Evolutionary conservation across 2,113 vertebrate genomes (phyloP), one percentile per base, ranked within the genome.

Genomic region (Crotalus horridus): DNA sequence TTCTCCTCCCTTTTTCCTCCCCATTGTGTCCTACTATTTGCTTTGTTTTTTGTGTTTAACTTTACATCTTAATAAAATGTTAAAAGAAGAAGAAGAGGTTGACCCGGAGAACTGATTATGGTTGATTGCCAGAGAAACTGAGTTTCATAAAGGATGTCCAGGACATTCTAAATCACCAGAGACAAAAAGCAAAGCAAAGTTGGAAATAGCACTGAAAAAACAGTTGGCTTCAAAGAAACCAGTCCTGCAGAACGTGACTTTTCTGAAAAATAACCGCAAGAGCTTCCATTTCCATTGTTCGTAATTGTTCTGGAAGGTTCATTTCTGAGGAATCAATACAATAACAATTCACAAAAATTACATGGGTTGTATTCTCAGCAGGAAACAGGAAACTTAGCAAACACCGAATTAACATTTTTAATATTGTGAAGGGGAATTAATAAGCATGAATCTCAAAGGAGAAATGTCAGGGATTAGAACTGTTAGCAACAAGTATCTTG

Each of bases 341-440:
- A 96, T 96, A 96, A 95, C 96, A 96, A 94, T 96, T 94, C 95
- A 93, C 24, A 91, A 97, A 95, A 95, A 93, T 51, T 93, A 95
- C 93, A 93, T 0, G 1, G 89, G 91, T 85, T 95, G 91, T 48
- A 87, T 58, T 92, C 96, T 96, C 95, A 0, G 92, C 4, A 95
- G 96, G 95, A 96, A 95, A 93, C 29, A 0, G 89, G 58, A 96
- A 94, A 91, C 94, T 95, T 61, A 6, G 95, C 94, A 96, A 96
- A 96, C 85, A 94, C 10, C 0, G 91, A 96, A 97, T 97, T 97
- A 96, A 96, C 95, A 96, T 97, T 97, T 97, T 94, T 96, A 96
- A 96, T 96, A 95, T 96, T 94, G 91, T 93, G 93, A 94, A 92
- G 91, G 88, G 87, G 94, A 97, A 95, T 96, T 96, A 96, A 96